Conservation (phyloP, 2,113 vertebrate species). For the Poecile atricapillus region DNA sequence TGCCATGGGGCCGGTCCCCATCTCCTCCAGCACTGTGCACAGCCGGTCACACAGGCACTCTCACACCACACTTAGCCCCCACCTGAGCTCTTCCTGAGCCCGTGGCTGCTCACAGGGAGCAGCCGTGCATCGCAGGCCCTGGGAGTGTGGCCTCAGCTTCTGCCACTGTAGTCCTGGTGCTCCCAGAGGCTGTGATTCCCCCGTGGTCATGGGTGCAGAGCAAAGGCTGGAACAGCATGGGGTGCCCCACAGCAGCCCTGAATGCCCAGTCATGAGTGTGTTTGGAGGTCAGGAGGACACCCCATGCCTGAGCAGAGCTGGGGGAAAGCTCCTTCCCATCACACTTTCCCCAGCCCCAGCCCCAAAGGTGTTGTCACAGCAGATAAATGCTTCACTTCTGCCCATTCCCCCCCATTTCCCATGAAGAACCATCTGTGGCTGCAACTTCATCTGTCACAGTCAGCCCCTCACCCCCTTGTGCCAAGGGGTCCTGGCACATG, state of each 20-base stretch:
- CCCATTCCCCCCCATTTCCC: background rate
- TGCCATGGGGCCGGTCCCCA: background rate
- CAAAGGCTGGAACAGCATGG: rapidly evolving
- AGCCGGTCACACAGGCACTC: rapidly evolving
- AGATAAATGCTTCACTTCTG: background rate
- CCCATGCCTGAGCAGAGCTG: background rate
- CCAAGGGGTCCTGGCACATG: rapidly evolving
- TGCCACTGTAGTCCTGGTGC: rapidly evolving
- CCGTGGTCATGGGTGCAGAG: rapidly evolving
- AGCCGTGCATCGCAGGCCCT: rapidly evolving
- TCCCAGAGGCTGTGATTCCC: background rate
- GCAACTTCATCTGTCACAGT: background rate
- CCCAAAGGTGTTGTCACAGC: background rate
- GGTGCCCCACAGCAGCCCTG: background rate
- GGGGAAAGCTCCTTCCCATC: background rate
- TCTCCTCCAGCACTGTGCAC: background rate
- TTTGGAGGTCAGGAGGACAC: background rate
- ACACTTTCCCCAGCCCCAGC: background rate
- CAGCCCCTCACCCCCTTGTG: background rate
- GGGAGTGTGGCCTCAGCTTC: background rate
- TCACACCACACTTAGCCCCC: rapidly evolving
- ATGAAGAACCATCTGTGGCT: background rate
- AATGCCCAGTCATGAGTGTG: too few species aligned
- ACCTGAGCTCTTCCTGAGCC: rapidly evolving
- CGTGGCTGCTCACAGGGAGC: rapidly evolving